Conservation (phyloP, 2,113 vertebrate species). For the Glaucidium brasilianum region DNA sequence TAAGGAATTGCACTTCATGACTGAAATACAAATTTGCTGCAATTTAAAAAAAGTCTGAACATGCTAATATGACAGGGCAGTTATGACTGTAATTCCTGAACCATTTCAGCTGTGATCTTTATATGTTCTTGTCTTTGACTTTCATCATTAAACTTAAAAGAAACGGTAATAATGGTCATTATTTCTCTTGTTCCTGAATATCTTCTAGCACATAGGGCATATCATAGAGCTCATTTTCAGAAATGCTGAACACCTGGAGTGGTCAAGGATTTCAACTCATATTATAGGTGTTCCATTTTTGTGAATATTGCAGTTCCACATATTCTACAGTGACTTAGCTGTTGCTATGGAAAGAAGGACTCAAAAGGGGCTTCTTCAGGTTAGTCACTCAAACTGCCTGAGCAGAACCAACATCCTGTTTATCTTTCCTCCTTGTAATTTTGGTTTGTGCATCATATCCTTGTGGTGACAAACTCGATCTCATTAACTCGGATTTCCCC, state of each 20-base stretch:
- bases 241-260: neutral
- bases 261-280: neutral
- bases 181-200: neutral
- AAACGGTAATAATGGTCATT: neutral
- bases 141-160: constrained; percentile 6
- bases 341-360: neutral
- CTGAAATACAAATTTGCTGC: neutral
- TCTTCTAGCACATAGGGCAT: neutral
- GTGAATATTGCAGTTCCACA: neutral
- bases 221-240: neutral
- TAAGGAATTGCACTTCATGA: neutral
- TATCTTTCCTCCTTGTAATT: neutral
- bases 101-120: neutral
- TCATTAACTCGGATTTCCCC: neutral
- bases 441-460: neutral
- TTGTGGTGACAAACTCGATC: neutral
- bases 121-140: neutral
- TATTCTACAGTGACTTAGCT: neutral
- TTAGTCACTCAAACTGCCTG: neutral
- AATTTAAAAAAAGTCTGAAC: neutral
- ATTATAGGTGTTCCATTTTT: neutral
- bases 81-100: neutral
- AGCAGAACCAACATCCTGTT: neutral
- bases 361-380: neutral
- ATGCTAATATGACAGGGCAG: neutral